A percentile compares a stretch with the other conserved stretches of the same genome.
Evolutionary conservation across 53 echinoderm and acorn worm species (phyloP).

Genomic region (Crossaster papposus): DNA sequence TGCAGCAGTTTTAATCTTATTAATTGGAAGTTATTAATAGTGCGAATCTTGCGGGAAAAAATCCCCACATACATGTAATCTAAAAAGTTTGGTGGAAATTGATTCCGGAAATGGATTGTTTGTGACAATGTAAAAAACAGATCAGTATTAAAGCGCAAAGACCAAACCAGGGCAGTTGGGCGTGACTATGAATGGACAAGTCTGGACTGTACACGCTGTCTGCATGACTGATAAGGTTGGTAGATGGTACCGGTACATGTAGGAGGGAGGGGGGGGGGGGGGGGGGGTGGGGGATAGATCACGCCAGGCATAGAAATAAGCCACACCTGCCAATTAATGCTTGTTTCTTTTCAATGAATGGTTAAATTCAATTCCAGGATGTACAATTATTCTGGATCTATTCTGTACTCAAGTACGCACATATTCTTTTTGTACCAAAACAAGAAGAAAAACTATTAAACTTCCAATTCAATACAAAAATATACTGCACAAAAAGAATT

Average conservation of each 20-base stretch:
- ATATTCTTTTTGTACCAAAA: background rate
- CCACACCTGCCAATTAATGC: constrained; percentile 1
- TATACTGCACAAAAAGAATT: too few relatives aligned
- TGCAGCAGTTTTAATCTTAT: too few relatives aligned
- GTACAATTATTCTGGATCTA: background rate
- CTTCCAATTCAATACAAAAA: too few relatives aligned
- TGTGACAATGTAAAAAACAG: background rate
- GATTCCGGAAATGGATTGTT: background rate
- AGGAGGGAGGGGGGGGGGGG: background rate
- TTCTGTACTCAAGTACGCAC: background rate
- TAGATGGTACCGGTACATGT: background rate
- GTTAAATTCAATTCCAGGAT: background rate
- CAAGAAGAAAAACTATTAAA: too few relatives aligned
- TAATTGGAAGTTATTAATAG: too few relatives aligned
- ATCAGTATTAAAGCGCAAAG: background rate
- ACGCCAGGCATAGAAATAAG: background rate
- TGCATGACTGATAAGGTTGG: background rate
- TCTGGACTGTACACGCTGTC: too few relatives aligned
- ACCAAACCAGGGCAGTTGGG: background rate
- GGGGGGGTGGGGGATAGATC: background rate
- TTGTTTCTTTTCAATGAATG: background rate
- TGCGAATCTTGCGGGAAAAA: too few relatives aligned
- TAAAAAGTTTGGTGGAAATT: background rate
- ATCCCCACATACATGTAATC: too few relatives aligned
- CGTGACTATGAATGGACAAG: background rate